Conservation (phyloP, 1,140 invertebrate genomes). For the Diorhabda sublineata region DNA sequence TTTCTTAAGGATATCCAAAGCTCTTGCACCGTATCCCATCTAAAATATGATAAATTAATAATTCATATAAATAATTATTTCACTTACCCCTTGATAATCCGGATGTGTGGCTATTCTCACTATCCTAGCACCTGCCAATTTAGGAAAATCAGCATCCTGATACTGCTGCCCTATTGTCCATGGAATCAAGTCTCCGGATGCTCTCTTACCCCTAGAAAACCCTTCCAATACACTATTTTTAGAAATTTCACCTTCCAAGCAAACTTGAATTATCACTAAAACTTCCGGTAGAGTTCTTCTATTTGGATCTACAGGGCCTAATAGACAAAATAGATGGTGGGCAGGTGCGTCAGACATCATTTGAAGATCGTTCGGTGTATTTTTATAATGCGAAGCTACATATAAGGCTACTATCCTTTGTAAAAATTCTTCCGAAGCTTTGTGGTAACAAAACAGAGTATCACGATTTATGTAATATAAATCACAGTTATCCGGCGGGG, state of each 20-base stretch:
- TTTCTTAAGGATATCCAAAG: slow-evolving; percentile 75
- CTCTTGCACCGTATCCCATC: slow-evolving; percentile 93
- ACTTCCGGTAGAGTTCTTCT: slow-evolving; percentile 81
- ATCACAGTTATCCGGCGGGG: slow-evolving; percentile 83
- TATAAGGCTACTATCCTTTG: slow-evolving; percentile 89
- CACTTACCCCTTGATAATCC: slow-evolving; percentile 82
- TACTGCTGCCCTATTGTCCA: slow-evolving; percentile 98
- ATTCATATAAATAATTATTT: slow-evolving; percentile 6
- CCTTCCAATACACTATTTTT: slow-evolving; percentile 73
- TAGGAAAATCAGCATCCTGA: slow-evolving; percentile 90
- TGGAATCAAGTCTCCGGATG: slow-evolving; percentile 94
- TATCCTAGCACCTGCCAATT: slow-evolving; percentile 84
- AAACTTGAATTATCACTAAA: slow-evolving; percentile 87
- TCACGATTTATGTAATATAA: slow-evolving; percentile 91
- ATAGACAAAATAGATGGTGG: slow-evolving; percentile 93
- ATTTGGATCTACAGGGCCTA: slow-evolving; percentile 76
- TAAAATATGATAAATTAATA: slow-evolving; percentile 39
- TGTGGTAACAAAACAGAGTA: slow-evolving; percentile 95
- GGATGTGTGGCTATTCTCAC: slow-evolving; percentile 98
- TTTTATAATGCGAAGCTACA: slow-evolving; percentile 98
- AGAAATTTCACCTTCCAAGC: slow-evolving; percentile 92
- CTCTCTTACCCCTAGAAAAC: slow-evolving; percentile 79
- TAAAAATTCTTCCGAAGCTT: slow-evolving; percentile 91
- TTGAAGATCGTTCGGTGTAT: slow-evolving; percentile 98
- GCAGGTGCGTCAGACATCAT: slow-evolving; percentile 98